Evolutionary conservation across 1,140 invertebrate species (phyloP).

Genomic region (Hypsibius dujardini): DNA sequence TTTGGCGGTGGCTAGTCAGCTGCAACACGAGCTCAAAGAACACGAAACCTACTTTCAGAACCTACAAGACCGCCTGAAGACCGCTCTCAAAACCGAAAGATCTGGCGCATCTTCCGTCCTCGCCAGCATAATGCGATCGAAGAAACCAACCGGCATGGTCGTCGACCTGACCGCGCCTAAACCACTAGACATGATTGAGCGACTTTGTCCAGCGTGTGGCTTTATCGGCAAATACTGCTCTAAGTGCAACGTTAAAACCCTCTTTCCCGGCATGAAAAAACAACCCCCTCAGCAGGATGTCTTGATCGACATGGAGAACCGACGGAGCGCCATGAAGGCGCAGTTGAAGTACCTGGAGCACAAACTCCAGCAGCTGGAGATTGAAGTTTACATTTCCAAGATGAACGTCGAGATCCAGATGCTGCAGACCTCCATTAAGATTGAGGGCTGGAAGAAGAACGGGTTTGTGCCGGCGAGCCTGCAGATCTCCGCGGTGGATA

Average conservation of each 20-base stretch:
- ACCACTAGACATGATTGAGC: background rate
- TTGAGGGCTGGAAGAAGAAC: background rate
- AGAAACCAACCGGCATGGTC: background rate
- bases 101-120: background rate
- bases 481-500: background rate
- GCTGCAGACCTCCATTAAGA: conserved; percentile 8
- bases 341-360: conserved; percentile 14
- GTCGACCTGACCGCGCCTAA: background rate
- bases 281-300: background rate
- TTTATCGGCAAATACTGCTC: background rate
- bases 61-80: background rate
- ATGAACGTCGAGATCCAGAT: conserved; percentile 17
- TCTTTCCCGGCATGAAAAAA: background rate
- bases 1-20: background rate
- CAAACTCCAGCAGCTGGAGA: conserved; percentile 15
- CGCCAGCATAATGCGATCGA: background rate
- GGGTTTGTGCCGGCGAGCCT: background rate
- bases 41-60: background rate
- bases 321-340: background rate
- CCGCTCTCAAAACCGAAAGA: background rate
- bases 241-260: background rate
- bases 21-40: background rate
- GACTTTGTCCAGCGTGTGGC: background rate
- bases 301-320: background rate
- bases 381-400: conserved; percentile 17